Evolutionary conservation across 2,113 vertebrate genomes (phyloP).

Genomic region (Nestor notabilis): DNA sequence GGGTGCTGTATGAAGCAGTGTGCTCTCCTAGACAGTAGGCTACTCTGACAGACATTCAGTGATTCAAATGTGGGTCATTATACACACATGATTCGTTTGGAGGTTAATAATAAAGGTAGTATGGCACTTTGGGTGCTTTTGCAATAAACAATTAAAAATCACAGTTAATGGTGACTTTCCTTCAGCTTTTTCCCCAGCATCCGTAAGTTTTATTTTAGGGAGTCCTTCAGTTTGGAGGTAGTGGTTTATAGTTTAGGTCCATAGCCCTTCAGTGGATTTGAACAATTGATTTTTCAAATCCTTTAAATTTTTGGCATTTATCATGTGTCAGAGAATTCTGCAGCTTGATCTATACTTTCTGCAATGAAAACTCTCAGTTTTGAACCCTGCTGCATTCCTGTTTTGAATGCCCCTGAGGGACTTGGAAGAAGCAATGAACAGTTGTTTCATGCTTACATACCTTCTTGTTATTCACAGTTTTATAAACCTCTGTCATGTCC

Average conservation of each 20-base stretch:
- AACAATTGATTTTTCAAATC: background rate
- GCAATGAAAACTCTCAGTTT: background rate
- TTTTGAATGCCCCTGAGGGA: background rate
- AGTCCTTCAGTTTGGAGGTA: background rate
- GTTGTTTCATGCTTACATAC: background rate
- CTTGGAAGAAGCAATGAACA: background rate
- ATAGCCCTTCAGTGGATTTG: background rate
- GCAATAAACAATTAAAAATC: background rate
- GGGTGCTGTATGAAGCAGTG: background rate
- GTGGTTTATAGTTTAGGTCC: background rate
- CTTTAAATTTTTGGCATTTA: background rate
- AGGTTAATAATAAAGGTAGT: background rate
- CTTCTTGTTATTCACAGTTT: background rate
- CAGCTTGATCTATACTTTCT: background rate
- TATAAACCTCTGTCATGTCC: background rate
- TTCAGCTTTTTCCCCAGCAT: background rate
- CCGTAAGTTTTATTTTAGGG: background rate
- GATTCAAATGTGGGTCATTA: background rate
- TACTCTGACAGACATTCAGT: background rate
- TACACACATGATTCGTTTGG: background rate
- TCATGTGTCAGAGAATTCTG: background rate
- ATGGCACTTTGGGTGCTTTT: background rate
- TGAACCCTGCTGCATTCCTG: background rate
- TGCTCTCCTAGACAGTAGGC: background rate
- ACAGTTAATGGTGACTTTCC: background rate